phyloP scores from a whole-genome alignment of 2,113 vertebrate genomes.

The Myotis lucifugus region DNA sequence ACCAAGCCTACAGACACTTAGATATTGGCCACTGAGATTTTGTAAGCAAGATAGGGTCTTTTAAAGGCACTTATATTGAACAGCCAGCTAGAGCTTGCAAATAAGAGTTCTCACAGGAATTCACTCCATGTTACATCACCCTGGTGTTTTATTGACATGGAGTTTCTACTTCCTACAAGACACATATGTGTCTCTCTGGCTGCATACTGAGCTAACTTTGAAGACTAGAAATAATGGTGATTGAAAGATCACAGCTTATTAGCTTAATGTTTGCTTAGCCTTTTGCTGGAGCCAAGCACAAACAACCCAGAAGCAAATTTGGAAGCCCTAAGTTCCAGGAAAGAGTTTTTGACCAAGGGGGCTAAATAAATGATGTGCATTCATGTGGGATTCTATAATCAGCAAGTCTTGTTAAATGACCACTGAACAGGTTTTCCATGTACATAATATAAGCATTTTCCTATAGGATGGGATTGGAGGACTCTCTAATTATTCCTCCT shows the following conservation, averaged over 20 bases:
- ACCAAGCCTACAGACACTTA: neutral
- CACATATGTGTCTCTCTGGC: conserved; percentile 54
- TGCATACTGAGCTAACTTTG: conserved; percentile 61
- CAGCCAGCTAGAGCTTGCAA: neutral
- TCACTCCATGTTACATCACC: neutral
- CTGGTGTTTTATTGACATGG: conserved; percentile 44
- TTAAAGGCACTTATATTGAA: neutral
- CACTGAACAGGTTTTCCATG: neutral
- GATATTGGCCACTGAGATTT: neutral
- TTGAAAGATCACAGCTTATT: conserved; percentile 76
- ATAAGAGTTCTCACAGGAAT: neutral
- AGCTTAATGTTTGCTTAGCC: conserved; percentile 71
- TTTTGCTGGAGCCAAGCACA: conserved; percentile 63
- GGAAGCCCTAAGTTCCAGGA: conserved; percentile 58
- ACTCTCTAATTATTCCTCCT: neutral
- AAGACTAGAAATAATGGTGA: conserved; percentile 66
- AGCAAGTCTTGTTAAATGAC: neutral
- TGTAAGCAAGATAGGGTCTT: neutral
- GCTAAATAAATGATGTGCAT: conserved; percentile 38
- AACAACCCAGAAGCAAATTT: conserved; percentile 66
- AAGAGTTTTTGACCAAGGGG: conserved; percentile 60
- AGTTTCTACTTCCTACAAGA: conserved; percentile 45
- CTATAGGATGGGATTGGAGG: neutral
- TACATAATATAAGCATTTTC: neutral
- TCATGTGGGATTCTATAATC: neutral